These are phyloP conservation scores for Adoxophyes honmai DNA, from an alignment of 1,140 invertebrate species.

Conservation along the genomic window DNA sequence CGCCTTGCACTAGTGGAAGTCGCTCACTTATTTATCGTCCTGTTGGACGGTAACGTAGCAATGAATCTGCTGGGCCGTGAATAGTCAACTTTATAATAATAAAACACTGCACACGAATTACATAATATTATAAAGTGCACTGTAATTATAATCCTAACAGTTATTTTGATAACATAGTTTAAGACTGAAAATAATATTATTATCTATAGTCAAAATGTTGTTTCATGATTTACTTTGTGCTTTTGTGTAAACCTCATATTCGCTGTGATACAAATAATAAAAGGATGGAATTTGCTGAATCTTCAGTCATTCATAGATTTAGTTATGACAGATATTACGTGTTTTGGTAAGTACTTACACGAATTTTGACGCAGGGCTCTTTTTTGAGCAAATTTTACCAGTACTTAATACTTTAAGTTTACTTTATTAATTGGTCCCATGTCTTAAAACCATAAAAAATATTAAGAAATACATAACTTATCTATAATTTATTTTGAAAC, in stretches of 20 bases:
- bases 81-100: slow-evolving; percentile 27
- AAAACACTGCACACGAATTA: slow-evolving; percentile 53
- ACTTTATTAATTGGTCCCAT: too few species aligned
- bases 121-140: slow-evolving; percentile 59
- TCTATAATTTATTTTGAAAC: background rate
- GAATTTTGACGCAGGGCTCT: too few species aligned
- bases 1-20: slow-evolving; percentile 2
- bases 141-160: slow-evolving; percentile 38
- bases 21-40: background rate
- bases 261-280: slow-evolving; percentile 45
- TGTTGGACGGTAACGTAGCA: background rate
- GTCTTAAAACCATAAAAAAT: too few species aligned
- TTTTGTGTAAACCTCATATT: slow-evolving; percentile 42
- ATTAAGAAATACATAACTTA: too few species aligned
- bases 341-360: too few species aligned
- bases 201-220: slow-evolving; percentile 30
- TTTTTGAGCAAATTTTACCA: too few species aligned
- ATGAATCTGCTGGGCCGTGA: slow-evolving; percentile 43
- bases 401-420: too few species aligned
- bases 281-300: slow-evolving; percentile 22
- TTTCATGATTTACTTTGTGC: slow-evolving; percentile 31
- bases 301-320: background rate
- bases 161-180: slow-evolving; percentile 52
- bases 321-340: background rate
- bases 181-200: slow-evolving; percentile 59